phyloP scores from a whole-genome alignment of 2,797 vertebrate species.

The Smutsia temminckii region DNA sequence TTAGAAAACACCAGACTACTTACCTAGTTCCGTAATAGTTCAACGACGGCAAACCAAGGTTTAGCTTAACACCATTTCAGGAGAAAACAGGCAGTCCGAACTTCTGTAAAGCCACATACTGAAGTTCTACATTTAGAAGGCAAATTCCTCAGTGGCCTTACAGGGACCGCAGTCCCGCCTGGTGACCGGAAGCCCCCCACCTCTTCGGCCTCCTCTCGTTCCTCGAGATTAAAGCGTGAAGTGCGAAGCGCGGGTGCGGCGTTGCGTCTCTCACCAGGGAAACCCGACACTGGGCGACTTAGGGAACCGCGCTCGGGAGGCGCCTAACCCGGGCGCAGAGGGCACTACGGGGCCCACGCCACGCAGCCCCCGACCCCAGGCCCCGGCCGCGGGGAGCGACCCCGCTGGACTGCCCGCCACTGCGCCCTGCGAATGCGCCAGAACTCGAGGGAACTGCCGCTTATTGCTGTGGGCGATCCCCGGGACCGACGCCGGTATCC shows the following conservation, averaged over 20 bases:
- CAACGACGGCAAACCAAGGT: slow-evolving; percentile 47
- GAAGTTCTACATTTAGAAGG: slow-evolving; percentile 9
- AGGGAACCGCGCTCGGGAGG: too few species aligned
- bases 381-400: too few species aligned
- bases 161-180: neutral
- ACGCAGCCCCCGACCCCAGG: too few species aligned
- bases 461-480: neutral
- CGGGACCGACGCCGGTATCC: neutral
- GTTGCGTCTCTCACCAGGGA: neutral
- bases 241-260: neutral
- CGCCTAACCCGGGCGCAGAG: too few species aligned
- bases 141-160: slow-evolving; percentile 23
- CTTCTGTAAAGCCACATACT: slow-evolving; percentile 32
- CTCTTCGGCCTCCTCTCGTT: neutral
- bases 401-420: too few species aligned
- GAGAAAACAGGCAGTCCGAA: neutral
- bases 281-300: neutral
- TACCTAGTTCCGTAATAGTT: slow-evolving; percentile 63
- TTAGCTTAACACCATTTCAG: neutral
- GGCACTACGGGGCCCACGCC: too few species aligned
- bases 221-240: neutral
- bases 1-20: slow-evolving; percentile 55
- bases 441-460: neutral
- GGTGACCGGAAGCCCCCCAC: neutral
- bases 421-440: too few species aligned